phyloP scores from a whole-genome alignment of 2,888 invertebrate species.

The Lomographa bimaculata region DNA sequence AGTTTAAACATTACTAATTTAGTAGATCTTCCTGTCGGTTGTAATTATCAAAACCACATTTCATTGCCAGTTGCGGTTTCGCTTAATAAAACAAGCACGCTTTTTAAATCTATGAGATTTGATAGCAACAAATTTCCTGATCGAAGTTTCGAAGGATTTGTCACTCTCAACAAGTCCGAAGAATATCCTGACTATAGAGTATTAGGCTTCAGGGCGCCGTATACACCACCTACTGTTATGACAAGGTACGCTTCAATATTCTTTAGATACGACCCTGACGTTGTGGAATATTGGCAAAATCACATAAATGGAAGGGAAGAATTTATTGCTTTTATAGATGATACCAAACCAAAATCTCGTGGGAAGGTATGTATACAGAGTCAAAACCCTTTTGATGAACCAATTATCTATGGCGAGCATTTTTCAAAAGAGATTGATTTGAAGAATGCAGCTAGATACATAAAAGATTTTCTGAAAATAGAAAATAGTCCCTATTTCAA shows the following conservation, averaged over 20 bases:
- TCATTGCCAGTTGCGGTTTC: slow-evolving; percentile 23
- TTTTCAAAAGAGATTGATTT: slow-evolving; percentile 75
- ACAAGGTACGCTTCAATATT: slow-evolving; percentile 29
- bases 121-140: slow-evolving; percentile 64
- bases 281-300: no score
- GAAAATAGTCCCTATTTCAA: slow-evolving; percentile 60
- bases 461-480: slow-evolving; percentile 50
- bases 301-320: no score
- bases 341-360: slow-evolving; percentile 2
- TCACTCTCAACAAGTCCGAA: slow-evolving; percentile 37
- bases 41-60: neutral
- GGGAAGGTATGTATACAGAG: slow-evolving; percentile 70
- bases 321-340: no score
- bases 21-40: no score
- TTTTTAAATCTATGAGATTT: slow-evolving; percentile 17
- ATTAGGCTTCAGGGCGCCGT: no score
- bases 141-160: slow-evolving; percentile 29
- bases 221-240: neutral
- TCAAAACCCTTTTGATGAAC: slow-evolving; percentile 75
- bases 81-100: slow-evolving; percentile 24
- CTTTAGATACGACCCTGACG: slow-evolving; percentile 8
- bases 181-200: slow-evolving; percentile 42
- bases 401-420: slow-evolving; percentile 83
- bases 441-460: slow-evolving; percentile 53
- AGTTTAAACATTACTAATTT: no score